These are phyloP conservation scores for Sarcophaga bullata DNA, from an alignment of 1,140 invertebrate species.

Conservation along the genomic window DNA sequence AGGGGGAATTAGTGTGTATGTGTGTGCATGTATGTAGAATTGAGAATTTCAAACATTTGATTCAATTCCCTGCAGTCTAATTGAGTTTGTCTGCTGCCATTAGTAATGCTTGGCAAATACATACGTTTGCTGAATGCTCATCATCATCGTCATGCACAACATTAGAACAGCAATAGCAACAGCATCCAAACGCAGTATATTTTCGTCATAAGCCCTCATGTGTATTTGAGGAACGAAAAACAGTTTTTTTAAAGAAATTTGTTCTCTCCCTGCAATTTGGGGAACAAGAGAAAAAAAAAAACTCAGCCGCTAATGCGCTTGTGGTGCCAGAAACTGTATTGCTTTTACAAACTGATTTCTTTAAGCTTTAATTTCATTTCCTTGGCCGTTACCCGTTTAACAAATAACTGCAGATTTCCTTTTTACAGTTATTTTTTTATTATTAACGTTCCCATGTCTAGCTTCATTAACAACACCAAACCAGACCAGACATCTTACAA, in stretches of 20 bases:
- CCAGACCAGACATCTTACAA: neutral
- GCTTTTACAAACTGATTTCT: too few species aligned
- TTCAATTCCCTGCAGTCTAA: constrained; percentile 41
- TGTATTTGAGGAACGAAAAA: neutral
- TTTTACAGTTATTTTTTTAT: too few species aligned
- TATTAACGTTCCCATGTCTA: too few species aligned
- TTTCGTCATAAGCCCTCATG: neutral
- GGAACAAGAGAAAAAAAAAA: neutral
- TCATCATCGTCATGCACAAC: neutral
- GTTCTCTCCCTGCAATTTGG: neutral
- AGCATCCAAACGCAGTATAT: too few species aligned
- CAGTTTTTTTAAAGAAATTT: neutral
- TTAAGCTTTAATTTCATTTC: too few species aligned
- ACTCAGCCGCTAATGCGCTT: too few species aligned
- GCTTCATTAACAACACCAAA: too few species aligned
- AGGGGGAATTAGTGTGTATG: neutral
- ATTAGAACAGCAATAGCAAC: neutral
- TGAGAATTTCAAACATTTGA: constrained; percentile 1
- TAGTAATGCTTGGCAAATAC: constrained; percentile 33
- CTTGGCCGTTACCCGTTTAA: too few species aligned
- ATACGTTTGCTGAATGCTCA: neutral
- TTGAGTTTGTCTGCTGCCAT: constrained; percentile 40
- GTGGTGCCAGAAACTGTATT: too few species aligned
- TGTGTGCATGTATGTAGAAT: neutral
- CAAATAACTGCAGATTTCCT: too few species aligned